A percentile compares a stretch with the other conserved stretches of the same genome.
Evolutionary conservation across 2,113 vertebrate species (phyloP).

Genomic region (Bos javanicus): DNA sequence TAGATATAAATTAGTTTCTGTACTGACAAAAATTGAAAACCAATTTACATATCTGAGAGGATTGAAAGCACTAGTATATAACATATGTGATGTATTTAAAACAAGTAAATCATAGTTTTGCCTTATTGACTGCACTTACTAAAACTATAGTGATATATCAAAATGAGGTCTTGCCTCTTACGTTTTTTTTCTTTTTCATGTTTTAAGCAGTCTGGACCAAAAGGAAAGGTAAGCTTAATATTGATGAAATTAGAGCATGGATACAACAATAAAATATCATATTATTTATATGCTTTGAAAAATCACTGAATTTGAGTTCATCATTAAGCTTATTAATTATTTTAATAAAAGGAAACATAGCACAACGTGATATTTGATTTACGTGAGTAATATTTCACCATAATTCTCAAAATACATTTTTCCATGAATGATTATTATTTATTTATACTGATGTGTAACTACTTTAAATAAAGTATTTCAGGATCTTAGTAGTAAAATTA

Average conservation of each 20-base stretch:
- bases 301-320: constrained; percentile 22
- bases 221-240: constrained; percentile 77
- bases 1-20: constrained; percentile 36
- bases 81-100: constrained; percentile 34
- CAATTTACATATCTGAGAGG: not conserved
- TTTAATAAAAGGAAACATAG: constrained; percentile 27
- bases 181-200: constrained; percentile 73
- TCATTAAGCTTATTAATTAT: constrained; percentile 1
- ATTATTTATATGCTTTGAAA: constrained; percentile 46
- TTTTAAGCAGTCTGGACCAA: constrained; percentile 77
- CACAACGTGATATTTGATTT: constrained; percentile 17
- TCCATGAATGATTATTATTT: not conserved
- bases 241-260: constrained; percentile 67
- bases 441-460: not conserved
- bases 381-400: not conserved
- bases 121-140: constrained; percentile 49
- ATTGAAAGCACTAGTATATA: constrained; percentile 15
- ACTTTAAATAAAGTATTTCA: constrained; percentile 32
- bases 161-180: constrained; percentile 72
- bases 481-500: constrained; percentile 1
- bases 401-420: constrained; percentile 28
- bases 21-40: constrained; percentile 34
- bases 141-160: constrained; percentile 51
- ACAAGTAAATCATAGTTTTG: constrained; percentile 30
- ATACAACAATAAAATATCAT: constrained; percentile 30